A percentile compares a stretch with the other conserved stretches of the same genome.
phyloP scores from a whole-genome alignment of 1,140 invertebrate genomes.

The Drosophila auraria region DNA sequence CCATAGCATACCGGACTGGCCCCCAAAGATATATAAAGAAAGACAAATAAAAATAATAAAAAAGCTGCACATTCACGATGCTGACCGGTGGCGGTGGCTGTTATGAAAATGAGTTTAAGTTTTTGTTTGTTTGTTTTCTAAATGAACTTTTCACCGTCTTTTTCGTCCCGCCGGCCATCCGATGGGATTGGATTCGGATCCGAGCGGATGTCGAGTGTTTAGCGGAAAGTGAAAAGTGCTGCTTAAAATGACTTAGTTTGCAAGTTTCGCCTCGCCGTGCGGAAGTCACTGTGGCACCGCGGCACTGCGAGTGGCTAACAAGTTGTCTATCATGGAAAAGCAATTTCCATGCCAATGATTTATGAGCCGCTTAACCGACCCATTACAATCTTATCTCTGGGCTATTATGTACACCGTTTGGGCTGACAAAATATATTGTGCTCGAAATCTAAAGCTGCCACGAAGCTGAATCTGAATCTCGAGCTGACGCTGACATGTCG shows the following conservation, averaged over 20 bases:
- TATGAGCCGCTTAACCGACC: conserved; percentile 79
- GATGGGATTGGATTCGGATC: conserved; percentile 10
- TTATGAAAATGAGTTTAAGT: conserved; percentile 80
- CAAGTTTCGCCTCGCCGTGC: conserved; percentile 71
- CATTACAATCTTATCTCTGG: conserved; percentile 79
- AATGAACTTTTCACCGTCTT: conserved; percentile 72
- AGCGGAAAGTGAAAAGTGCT: conserved; percentile 82
- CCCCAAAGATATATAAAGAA: neutral
- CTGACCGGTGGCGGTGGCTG: conserved; percentile 51
- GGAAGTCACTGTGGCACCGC: conserved; percentile 50
- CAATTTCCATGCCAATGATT: conserved; percentile 83
- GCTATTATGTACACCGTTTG: conserved; percentile 82
- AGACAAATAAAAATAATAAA: conserved; percentile 37
- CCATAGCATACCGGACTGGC: neutral
- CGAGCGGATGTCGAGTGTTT: conserved; percentile 78
- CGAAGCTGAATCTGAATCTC: conserved; percentile 54
- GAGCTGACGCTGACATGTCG: conserved; percentile 78
- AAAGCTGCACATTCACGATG: conserved; percentile 76
- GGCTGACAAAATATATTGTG: conserved; percentile 82
- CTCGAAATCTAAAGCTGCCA: conserved; percentile 75
- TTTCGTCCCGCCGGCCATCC: conserved; percentile 14
- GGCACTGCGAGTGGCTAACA: conserved; percentile 49
- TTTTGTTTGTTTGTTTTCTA: conserved; percentile 74
- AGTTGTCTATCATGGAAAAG: conserved; percentile 80
- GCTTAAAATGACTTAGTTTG: conserved; percentile 82